Percentiles rank a stretch among this genome's conserved stretches.
Evolutionary conservation across 2,888 invertebrate genomes (phyloP).

Genomic region (Tipula vernalis): DNA sequence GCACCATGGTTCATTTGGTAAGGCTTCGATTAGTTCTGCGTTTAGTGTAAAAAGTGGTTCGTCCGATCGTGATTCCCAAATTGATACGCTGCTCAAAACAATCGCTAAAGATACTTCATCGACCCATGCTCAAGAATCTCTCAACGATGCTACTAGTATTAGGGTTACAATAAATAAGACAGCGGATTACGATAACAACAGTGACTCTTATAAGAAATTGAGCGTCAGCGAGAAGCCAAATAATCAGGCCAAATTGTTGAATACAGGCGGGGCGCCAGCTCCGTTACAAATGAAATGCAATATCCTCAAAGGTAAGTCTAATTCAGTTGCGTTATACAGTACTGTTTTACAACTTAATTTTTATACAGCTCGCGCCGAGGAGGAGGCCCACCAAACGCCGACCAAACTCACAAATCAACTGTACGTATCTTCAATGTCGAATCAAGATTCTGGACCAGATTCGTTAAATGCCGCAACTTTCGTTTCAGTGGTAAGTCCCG

Average conservation of each 20-base stretch:
- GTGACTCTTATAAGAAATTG: conserved; percentile 51
- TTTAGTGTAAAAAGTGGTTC: conserved; percentile 37
- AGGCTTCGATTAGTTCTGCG: conserved; percentile 35
- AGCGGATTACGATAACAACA: conserved; percentile 42
- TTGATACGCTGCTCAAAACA: conserved; percentile 67
- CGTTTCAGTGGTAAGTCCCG: conserved; percentile 57
- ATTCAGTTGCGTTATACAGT: not conserved
- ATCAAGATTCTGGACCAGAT: conserved; percentile 30
- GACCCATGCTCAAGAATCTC: conserved; percentile 43
- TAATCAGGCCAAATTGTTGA: conserved; percentile 53
- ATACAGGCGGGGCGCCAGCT: conserved; percentile 60
- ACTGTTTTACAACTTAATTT: conserved; percentile 32
- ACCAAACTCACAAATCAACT: conserved; percentile 45
- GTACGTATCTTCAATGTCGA: conserved; percentile 39
- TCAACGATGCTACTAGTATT: conserved; percentile 42
- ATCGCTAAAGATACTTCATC: conserved; percentile 54
- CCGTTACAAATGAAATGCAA: conserved; percentile 90
- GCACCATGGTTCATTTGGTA: conserved; percentile 36
- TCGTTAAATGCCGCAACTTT: conserved; percentile 53
- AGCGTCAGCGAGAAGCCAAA: conserved; percentile 54
- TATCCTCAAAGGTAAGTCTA: conserved; percentile 68
- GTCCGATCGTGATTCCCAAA: conserved; percentile 44
- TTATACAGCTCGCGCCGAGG: conserved; percentile 50
- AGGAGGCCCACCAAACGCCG: conserved; percentile 40
- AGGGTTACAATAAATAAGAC: conserved; percentile 37